Evolutionary conservation across 2,797 vertebrate genomes (phyloP).

Genomic region (Enteromius anoplus): DNA sequence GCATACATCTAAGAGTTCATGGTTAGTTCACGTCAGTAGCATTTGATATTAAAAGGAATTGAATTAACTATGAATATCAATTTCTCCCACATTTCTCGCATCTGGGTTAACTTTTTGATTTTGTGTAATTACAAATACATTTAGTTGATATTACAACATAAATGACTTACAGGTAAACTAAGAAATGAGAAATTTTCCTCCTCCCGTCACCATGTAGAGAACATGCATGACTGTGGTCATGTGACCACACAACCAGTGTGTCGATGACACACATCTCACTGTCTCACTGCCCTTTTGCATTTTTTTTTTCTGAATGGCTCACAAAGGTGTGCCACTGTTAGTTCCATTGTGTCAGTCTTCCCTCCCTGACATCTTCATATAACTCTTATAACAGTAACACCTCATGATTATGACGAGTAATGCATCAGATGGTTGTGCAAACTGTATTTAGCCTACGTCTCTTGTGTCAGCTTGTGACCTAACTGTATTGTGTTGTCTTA

Average conservation of each 20-base stretch:
- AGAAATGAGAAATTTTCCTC: not conserved
- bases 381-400: not conserved
- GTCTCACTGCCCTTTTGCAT: not conserved
- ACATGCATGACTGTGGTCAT: not conserved
- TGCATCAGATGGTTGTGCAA: not conserved
- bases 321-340: constrained; percentile 9
- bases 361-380: not conserved
- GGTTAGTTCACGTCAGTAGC: not conserved
- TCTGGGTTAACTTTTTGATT: not conserved
- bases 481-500: not conserved
- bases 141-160: not conserved
- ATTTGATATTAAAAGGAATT: not conserved
- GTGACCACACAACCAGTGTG: not conserved
- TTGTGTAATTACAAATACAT: not conserved
- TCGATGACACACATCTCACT: not conserved
- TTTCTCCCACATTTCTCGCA: not conserved
- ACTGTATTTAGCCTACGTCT: not conserved
- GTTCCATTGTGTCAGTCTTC: not conserved
- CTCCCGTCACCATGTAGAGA: not conserved
- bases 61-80: not conserved
- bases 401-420: not conserved
- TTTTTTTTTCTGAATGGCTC: not conserved
- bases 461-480: constrained; percentile 1
- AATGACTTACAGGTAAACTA: not conserved
- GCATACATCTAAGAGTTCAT: not conserved